Conservation (phyloP, 2,797 vertebrate genomes). For the Margarornis squamiger region DNA sequence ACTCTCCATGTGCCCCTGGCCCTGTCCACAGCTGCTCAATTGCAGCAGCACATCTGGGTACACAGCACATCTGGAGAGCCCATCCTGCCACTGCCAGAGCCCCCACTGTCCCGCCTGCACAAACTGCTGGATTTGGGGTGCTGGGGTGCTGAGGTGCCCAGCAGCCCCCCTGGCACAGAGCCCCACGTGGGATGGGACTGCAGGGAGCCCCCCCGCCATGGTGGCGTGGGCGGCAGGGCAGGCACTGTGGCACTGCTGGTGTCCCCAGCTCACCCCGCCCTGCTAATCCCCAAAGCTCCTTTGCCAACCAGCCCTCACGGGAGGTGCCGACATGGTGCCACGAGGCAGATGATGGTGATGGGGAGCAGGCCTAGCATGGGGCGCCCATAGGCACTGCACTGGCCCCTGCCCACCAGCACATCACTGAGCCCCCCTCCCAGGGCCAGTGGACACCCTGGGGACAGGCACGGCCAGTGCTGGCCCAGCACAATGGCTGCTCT, state of each 20-base stretch:
- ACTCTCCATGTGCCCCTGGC: rapidly evolving
- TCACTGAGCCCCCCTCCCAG: neutral
- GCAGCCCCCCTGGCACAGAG: neutral
- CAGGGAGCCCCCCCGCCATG: neutral
- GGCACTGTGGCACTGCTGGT: neutral
- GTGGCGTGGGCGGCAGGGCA: neutral
- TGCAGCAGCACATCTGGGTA: neutral
- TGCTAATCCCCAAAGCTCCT: conserved; percentile 62
- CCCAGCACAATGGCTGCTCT: conserved; percentile 25
- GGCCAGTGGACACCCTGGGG: neutral
- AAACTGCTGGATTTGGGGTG: neutral
- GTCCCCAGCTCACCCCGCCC: conserved; percentile 32
- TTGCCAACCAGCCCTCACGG: neutral
- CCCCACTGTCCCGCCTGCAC: neutral
- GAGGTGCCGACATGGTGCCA: neutral
- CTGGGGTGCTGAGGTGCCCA: neutral
- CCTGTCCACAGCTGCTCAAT: rapidly evolving
- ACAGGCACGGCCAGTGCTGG: neutral
- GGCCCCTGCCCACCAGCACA: rapidly evolving
- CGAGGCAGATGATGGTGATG: neutral
- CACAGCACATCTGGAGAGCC: neutral
- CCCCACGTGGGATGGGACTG: rapidly evolving
- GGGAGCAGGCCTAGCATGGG: neutral
- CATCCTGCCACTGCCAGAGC: rapidly evolving
- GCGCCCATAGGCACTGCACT: rapidly evolving